phyloP scores from a whole-genome alignment of 2,888 invertebrate species.

The Parnassius apollo region DNA sequence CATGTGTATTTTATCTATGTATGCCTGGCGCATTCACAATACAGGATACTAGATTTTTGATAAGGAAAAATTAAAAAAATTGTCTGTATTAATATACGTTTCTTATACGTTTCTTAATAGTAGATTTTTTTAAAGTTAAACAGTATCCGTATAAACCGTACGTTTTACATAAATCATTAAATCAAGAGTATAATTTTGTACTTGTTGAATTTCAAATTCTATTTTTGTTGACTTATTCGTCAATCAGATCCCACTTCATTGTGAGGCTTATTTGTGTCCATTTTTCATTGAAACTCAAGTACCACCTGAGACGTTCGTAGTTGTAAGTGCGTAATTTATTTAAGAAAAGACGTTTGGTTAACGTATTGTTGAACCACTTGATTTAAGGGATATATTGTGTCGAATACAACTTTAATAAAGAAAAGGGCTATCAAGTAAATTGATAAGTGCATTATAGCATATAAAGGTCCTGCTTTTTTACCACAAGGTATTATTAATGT shows the following conservation, averaged over 20 bases:
- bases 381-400: background rate
- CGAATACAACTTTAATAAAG: too few species aligned
- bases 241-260: conserved; percentile 7
- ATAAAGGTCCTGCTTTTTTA: too few species aligned
- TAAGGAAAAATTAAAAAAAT: too few species aligned
- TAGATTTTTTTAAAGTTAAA: too few species aligned
- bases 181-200: conserved; percentile 58
- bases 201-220: conserved; percentile 43
- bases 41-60: too few species aligned
- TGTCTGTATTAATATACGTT: too few species aligned
- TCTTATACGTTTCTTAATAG: too few species aligned
- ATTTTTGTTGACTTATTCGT: conserved; percentile 46
- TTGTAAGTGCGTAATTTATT: background rate
- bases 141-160: background rate
- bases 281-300: conserved; percentile 2
- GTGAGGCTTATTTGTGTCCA: conserved; percentile 6
- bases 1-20: too few species aligned
- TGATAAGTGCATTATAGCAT: too few species aligned
- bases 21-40: too few species aligned
- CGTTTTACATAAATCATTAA: conserved; percentile 52
- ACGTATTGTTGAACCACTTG: background rate
- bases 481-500: too few species aligned
- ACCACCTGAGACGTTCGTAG: background rate
- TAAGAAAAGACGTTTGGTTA: background rate
- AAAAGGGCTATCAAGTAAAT: too few species aligned